Percentiles rank a stretch among this genome's conserved stretches.
Conservation (phyloP, 37 sponge, comb jelly and placozoan species). For the Petrosia ficiformis region DNA sequence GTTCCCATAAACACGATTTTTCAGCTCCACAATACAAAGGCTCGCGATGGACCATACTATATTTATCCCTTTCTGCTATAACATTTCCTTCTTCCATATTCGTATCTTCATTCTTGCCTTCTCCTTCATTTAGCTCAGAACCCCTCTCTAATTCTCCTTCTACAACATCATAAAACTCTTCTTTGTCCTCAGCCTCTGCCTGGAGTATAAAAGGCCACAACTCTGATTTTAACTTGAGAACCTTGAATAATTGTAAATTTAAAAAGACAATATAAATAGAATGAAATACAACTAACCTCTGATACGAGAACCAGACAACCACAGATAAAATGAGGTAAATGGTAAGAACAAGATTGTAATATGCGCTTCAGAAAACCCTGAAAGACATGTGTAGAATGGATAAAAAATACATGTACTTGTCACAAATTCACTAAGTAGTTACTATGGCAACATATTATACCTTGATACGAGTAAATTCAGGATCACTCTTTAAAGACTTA, state of each 20-base stretch:
- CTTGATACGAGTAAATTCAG: constrained; percentile 72
- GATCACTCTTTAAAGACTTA: constrained; percentile 92
- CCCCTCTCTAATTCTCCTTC: constrained; percentile 6
- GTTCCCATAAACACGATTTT: constrained; percentile 81
- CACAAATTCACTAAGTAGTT: neutral
- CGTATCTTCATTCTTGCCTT: constrained; percentile 1
- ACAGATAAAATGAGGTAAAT: constrained; percentile 78
- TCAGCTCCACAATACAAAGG: constrained; percentile 84
- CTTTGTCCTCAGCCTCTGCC: constrained; percentile 56
- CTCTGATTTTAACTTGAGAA: constrained; percentile 55
- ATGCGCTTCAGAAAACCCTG: constrained; percentile 90
- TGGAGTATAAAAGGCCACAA: constrained; percentile 71
- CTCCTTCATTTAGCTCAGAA: neutral
- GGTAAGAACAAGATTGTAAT: constrained; percentile 62
- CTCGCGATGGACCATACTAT: constrained; percentile 51
- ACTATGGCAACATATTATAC: constrained; percentile 2
- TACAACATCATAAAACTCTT: constrained; percentile 63
- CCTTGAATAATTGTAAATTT: constrained; percentile 19
- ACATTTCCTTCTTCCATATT: neutral
- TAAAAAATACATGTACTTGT: neutral
- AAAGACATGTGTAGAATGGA: neutral
- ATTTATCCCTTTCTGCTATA: neutral
- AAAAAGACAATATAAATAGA: neutral
- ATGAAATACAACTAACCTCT: constrained; percentile 43
- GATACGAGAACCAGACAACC: constrained; percentile 74